Base-by-base conservation (phyloP, 2,797 vertebrate genomes). In the Tenualosa thibaudeaui region DNA sequence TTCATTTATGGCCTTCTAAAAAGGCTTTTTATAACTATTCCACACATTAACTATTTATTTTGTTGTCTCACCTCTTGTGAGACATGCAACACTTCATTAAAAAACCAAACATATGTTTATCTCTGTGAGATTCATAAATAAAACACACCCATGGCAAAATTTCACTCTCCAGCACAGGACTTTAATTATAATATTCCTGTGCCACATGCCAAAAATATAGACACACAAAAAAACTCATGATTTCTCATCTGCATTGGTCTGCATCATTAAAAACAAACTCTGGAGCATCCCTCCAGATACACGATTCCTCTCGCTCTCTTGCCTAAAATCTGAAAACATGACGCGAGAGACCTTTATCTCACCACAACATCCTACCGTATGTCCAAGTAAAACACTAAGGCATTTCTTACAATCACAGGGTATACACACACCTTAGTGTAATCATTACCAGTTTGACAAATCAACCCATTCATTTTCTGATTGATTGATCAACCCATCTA, bases 151-250 rank as follows among this genome's bases (percentile, higher is more conserved):
- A 12, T 40, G 26, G 46, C 19, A 43, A 43, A 17, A 46, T 26
- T 1, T 46, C 22, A 46, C 5, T 78, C 65, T 71, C 7, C 71
- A 78, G 37, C 71, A 78, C 71, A 78, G 71, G 71, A 43, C 26
- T 78, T 78, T 78, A 78, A 43, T 43, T 46, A 19, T 78, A 22
- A 46, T 22, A 46, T 43, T 43, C 40, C 71, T 78, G 71, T 22
- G 40, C 5, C 40, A 43, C 68, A 78, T 78, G 71, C 71, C 71
- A 46, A 78, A 78, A 43, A 46, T 78, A 78, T 46, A 78, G 37
- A 78, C 71, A 78, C 71, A 78, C 71, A 78, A 78, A 78, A 78
- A 68, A 49, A 49, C 31, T 71, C 65, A 75, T 43, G 71, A 78
- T 78, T 40, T 43, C 71, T 75, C 17, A 8, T 75, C 68, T 78